phyloP scores from a whole-genome alignment of 2,113 vertebrate genomes.

The Alethe diademata region DNA sequence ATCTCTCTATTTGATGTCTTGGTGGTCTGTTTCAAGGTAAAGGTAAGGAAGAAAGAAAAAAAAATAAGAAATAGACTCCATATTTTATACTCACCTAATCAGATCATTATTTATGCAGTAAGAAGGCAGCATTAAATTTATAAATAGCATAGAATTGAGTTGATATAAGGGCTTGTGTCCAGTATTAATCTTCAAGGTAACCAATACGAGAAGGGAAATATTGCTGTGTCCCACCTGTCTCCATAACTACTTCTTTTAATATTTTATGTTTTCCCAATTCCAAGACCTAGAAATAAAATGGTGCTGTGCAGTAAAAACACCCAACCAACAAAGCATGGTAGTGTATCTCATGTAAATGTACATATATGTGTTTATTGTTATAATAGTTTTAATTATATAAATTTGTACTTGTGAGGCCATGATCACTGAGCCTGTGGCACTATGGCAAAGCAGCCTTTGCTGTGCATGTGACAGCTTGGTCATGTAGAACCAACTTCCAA shows the following conservation, averaged over 20 bases:
- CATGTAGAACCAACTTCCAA: not conserved
- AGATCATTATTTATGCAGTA: not conserved
- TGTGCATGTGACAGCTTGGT: rapidly evolving
- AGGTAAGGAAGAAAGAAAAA: not conserved
- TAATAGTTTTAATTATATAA: not conserved
- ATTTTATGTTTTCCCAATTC: not conserved
- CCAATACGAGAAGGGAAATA: not conserved
- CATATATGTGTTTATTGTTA: not conserved
- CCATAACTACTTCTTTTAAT: not conserved
- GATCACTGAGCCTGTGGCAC: not conserved
- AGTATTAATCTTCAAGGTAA: not conserved
- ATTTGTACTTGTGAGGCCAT: not conserved
- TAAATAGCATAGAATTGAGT: not conserved
- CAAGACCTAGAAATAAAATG: not conserved
- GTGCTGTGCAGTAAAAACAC: not conserved
- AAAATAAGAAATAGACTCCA: not conserved
- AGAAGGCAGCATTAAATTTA: not conserved
- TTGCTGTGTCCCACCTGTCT: not conserved
- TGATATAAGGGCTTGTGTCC: not conserved
- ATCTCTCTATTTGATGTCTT: not conserved
- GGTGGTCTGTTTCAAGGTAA: not conserved
- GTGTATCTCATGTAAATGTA: not conserved
- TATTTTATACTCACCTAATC: not conserved
- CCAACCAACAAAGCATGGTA: not conserved
- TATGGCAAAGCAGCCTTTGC: not conserved